Evolutionary conservation across 2,113 vertebrate genomes (phyloP).

Genomic region (Scomber colias): DNA sequence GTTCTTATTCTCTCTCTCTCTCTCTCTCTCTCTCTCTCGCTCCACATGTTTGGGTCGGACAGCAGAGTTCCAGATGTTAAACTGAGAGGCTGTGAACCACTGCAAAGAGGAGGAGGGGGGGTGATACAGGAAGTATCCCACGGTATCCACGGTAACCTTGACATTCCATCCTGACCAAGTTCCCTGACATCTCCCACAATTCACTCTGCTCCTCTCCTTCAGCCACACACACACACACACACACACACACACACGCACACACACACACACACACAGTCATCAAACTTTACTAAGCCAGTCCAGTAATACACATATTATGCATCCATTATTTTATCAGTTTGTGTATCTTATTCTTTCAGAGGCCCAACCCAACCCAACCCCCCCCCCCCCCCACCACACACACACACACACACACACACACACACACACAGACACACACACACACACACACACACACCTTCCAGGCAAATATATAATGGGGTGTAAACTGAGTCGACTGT

Average conservation of each 20-base stretch:
- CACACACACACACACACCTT: conserved; percentile 43
- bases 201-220: conserved; percentile 56
- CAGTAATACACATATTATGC: conserved; percentile 20
- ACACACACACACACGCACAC: not conserved
- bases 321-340: conserved; percentile 36
- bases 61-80: conserved; percentile 83
- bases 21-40: not conserved
- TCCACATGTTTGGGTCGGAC: conserved; percentile 70
- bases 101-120: conserved; percentile 25
- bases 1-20: conserved; percentile 39
- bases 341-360: conserved; percentile 44
- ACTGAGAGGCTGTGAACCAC: conserved; percentile 73
- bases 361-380: conserved; percentile 23
- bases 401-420: conserved; percentile 19
- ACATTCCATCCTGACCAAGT: conserved; percentile 83
- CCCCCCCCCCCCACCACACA: conserved; percentile 8
- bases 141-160: conserved; percentile 86
- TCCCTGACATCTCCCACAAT: conserved; percentile 82
- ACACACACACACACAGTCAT: conserved; percentile 15
- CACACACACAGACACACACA: conserved; percentile 31
- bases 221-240: not conserved
- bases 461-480: conserved; percentile 70
- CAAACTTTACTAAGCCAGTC: conserved; percentile 1
- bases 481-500: conserved; percentile 71
- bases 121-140: conserved; percentile 85